phyloP scores from a whole-genome alignment of 2,797 vertebrate species.

The Parotocinclus haroldoi region DNA sequence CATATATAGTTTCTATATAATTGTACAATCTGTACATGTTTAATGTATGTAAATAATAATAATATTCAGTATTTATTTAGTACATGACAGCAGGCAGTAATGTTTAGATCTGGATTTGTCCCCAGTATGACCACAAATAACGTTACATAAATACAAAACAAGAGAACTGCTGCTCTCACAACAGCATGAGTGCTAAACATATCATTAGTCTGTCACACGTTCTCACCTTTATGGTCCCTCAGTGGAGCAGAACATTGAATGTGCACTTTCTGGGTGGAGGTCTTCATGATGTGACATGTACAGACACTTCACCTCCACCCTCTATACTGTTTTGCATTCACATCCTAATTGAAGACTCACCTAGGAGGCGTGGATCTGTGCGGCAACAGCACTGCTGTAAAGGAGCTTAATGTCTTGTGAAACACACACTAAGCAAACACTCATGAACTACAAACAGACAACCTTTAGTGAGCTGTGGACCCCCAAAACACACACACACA shows the following conservation, averaged over 20 bases:
- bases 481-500: too few relatives aligned
- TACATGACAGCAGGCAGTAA: too few relatives aligned
- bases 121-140: too few relatives aligned
- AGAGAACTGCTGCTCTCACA: neutral
- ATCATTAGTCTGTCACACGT: neutral
- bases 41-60: too few relatives aligned
- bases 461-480: too few relatives aligned
- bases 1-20: too few relatives aligned
- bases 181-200: neutral
- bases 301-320: constrained; percentile 9
- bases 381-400: neutral
- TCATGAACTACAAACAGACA: too few relatives aligned
- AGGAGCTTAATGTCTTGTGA: neutral
- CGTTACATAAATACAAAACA: too few relatives aligned
- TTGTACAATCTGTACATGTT: too few relatives aligned
- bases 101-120: too few relatives aligned
- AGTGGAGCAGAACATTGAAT: constrained; percentile 2
- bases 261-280: neutral
- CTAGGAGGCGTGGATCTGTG: neutral
- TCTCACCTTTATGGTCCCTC: neutral
- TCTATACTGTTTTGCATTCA: constrained; percentile 8
- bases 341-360: neutral
- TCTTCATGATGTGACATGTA: constrained; percentile 4
- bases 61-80: too few relatives aligned
- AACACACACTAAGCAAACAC: constrained; percentile 11